Percentiles rank a stretch among this genome's conserved stretches.
Evolutionary conservation across 2,113 vertebrate genomes (phyloP).

Genomic region (Physeter macrocephalus): DNA sequence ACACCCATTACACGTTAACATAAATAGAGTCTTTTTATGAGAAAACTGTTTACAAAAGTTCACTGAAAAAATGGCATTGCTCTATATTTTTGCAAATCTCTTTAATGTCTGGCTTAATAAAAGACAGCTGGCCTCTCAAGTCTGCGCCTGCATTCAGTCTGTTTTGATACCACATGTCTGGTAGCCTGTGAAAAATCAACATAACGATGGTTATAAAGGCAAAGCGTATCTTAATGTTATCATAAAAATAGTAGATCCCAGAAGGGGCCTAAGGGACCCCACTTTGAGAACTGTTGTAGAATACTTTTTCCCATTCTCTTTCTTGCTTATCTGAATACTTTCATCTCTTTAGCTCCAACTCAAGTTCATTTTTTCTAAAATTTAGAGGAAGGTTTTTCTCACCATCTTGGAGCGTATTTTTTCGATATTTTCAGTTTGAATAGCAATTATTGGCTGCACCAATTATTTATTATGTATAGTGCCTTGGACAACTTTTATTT

Average conservation of each 20-base stretch:
- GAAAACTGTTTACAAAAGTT: background rate
- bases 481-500: background rate
- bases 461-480: background rate
- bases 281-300: background rate
- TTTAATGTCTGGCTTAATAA: background rate
- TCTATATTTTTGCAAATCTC: background rate
- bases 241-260: background rate
- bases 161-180: background rate
- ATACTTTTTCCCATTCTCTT: accelerated
- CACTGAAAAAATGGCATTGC: background rate
- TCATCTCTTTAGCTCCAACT: background rate
- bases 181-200: background rate
- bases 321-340: background rate
- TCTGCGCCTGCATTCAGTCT: background rate
- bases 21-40: background rate
- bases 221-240: background rate
- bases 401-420: background rate
- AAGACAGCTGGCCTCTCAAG: background rate
- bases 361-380: background rate
- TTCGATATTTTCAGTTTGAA: background rate
- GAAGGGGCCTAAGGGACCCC: background rate
- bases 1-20: background rate
- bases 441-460: background rate
- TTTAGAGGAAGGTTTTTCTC: background rate
- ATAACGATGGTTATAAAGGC: background rate